Percentiles rank a stretch among this genome's conserved stretches.
phyloP scores from a whole-genome alignment of 1,140 invertebrate genomes.

The Microplitis mediator region DNA sequence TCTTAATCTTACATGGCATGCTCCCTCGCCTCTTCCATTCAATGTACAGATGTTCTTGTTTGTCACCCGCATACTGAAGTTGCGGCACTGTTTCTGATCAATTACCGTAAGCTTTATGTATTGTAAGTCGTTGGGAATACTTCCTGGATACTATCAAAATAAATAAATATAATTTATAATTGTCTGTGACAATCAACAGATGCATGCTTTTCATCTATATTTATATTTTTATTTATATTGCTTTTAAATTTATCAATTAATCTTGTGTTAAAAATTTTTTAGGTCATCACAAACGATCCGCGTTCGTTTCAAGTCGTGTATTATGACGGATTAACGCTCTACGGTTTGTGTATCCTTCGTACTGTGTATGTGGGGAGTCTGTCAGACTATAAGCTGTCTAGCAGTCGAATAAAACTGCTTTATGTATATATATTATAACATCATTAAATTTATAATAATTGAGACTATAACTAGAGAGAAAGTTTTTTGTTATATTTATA shows the following conservation, averaged over 20 bases:
- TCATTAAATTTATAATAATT: too few relatives aligned
- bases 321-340: too few relatives aligned
- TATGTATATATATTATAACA: too few relatives aligned
- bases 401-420: too few relatives aligned
- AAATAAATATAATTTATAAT: background rate
- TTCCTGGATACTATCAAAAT: conserved; percentile 62
- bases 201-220: too few relatives aligned
- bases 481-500: background rate
- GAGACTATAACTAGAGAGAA: background rate
- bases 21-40: conserved; percentile 66
- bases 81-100: conserved; percentile 61
- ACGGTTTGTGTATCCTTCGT: too few relatives aligned
- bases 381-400: too few relatives aligned
- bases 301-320: too few relatives aligned
- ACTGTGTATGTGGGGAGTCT: too few relatives aligned
- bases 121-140: conserved; percentile 65
- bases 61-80: conserved; percentile 49
- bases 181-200: too few relatives aligned
- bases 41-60: conserved; percentile 66
- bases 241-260: background rate
- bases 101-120: conserved; percentile 63
- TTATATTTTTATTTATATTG: too few relatives aligned
- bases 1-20: conserved; percentile 66
- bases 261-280: background rate
- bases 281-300: too few relatives aligned